Evolutionary conservation across 2,797 vertebrate genomes (phyloP), one percentile per base, ranked within the genome.

Genomic region (Bovichtus variegatus): DNA sequence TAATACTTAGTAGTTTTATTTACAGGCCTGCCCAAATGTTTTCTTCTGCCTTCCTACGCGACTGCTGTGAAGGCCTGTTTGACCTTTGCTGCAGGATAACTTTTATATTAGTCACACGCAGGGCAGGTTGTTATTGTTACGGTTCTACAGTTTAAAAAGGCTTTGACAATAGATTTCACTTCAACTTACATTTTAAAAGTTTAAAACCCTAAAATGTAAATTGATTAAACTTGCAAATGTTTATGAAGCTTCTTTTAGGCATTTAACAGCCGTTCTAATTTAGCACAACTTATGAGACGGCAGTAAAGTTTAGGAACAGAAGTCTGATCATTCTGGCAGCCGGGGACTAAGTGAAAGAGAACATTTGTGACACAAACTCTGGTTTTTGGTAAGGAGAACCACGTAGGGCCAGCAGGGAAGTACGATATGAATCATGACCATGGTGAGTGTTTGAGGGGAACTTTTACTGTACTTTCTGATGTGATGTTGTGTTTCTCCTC

Each of bases 381-480:
- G 41, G 34, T 43, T 47, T n/a, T 71, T 31, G 4, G 6, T 47
- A 25, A 50, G 21, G 49, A 70, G 36, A 74, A 67, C 55, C 13
- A 44, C 0, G 1, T 16, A 41, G 13, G 12, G 12, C 12, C 9
- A 2, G 2, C 15, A 69, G 67, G 59, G 53, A 69, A 74, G 65
- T 83, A 41, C 27, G 5, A 0, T 21, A 27, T 57, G 15, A 71
- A 62, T 36, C 4, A 18, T 13, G 31, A 51, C 12, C 6, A 0
- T 13, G 8, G 3, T 6, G 3, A 60, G 46, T 5, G 11, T 58
- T 34, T 31, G 10, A 46, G 41, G 57, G 54, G 36, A 68, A 59
- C 19, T 74, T 59, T 40, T 9, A 7, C 13, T 54, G 25, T 68
- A 44, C 59, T 65, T 62, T 72, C 58, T 51, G 41, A 23, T 44